A percentile compares a stretch with the other conserved stretches of the same genome.
These are phyloP conservation scores for Paratilapia polleni DNA, from an alignment of 2,113 vertebrate species.

Conservation along the genomic window DNA sequence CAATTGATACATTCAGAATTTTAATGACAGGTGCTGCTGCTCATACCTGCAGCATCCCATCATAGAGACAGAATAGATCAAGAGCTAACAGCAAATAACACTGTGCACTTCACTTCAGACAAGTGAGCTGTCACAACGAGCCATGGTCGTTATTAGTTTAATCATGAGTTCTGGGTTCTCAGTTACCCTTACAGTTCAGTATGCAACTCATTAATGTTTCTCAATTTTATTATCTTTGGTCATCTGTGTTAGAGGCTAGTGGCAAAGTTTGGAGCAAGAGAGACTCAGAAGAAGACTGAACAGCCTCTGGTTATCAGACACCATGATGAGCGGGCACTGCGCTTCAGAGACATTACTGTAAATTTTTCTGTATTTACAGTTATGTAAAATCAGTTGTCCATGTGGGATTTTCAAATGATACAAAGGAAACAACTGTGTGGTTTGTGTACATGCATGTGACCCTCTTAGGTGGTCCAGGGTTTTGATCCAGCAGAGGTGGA, in stretches of 20 bases:
- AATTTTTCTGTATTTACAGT: background rate
- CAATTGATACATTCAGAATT: background rate
- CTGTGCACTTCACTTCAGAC: background rate
- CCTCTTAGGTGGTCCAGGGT: slow-evolving; percentile 74
- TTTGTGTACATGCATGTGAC: background rate
- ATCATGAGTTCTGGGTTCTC: background rate
- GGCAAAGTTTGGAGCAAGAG: slow-evolving; percentile 38
- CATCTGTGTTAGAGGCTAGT: slow-evolving; percentile 59
- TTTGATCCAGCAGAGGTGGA: slow-evolving; percentile 85
- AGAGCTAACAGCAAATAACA: background rate
- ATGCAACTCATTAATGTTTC: background rate
- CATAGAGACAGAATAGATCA: background rate
- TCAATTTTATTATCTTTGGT: background rate
- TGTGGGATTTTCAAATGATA: background rate
- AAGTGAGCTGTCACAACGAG: background rate
- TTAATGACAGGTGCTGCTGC: background rate
- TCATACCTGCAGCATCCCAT: background rate
- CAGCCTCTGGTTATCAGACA: slow-evolving; percentile 83
- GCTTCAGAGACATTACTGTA: slow-evolving; percentile 73
- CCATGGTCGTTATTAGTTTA: background rate
- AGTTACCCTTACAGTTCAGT: background rate
- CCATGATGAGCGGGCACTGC: slow-evolving; percentile 80
- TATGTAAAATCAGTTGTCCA: background rate
- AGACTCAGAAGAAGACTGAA: slow-evolving; percentile 30
- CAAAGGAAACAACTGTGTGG: background rate